Conservation (phyloP, 2,888 invertebrate species). For the Hymenopus coronatus region DNA sequence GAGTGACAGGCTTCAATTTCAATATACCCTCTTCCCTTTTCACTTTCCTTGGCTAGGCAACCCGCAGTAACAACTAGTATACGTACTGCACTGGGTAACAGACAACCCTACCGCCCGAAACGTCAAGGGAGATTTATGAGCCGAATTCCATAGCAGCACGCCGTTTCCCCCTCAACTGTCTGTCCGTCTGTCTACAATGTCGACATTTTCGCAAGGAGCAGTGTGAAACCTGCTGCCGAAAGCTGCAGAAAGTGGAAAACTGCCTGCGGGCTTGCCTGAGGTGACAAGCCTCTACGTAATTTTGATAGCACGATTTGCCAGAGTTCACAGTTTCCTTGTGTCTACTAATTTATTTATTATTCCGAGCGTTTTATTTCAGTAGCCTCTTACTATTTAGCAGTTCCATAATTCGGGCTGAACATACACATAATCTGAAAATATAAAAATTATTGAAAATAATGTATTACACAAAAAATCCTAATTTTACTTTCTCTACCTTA, state of each 20-base stretch:
- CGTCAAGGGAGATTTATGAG: slow-evolving; percentile 16
- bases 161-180: slow-evolving; percentile 2
- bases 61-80: slow-evolving; percentile 11
- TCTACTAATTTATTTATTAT: too few relatives aligned
- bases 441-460: too few relatives aligned
- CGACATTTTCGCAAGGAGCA: slow-evolving; percentile 10
- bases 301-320: neutral
- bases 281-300: neutral
- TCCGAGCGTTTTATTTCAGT: too few relatives aligned
- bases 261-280: neutral
- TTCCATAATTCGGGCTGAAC: too few relatives aligned
- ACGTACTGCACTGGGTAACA: neutral
- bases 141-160: slow-evolving; percentile 14
- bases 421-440: too few relatives aligned
- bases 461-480: too few relatives aligned
- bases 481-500: too few relatives aligned
- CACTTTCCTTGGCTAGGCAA: neutral
- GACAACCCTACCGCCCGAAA: slow-evolving; percentile 3
- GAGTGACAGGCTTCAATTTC: slow-evolving; percentile 17
- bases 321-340: too few relatives aligned
- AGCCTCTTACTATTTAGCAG: too few relatives aligned
- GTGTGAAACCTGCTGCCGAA: neutral
- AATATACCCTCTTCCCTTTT: slow-evolving; percentile 3
- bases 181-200: slow-evolving; percentile 6
- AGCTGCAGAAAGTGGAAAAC: neutral